Evolutionary conservation across 1,140 invertebrate genomes (phyloP), one percentile per base, ranked within the genome.

Genomic region (Bicyclus anynana): DNA sequence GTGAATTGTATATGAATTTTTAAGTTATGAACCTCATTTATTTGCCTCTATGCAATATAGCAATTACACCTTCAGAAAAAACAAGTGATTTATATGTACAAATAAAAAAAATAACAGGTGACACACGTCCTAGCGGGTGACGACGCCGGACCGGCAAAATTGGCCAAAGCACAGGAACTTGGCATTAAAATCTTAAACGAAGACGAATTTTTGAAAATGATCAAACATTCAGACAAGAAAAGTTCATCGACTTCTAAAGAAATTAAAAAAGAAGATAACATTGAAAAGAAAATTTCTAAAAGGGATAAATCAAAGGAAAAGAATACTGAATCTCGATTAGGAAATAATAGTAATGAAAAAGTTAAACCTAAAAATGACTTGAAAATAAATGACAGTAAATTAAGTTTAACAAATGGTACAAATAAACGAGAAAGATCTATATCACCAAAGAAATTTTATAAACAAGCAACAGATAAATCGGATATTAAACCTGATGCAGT

Each of bases 111-210:
- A n/a, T n/a, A 21, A 44, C 21, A 95, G 89, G 94, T 96, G 0
- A 93, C 92, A 65, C 97, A 97, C 84, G 65, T 98, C 0, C 89
- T 98, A 1, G 91, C 94, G 13, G 97, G 97, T 1, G 93, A 96
- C 53, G 94, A 97, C 59, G 88, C 95, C 44, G 97, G 97, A 0
- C 94, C 94, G 33, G 89, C 94, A 23, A 98, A 98, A 91, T 73
- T 97, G 16, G 88, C 91, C 0, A 97, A 97, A 85, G 95, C 95
- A 2, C 82, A 92, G 67, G 91, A 91, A 67, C 87, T 94, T 14
- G 91, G 91, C 10, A 94, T 94, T 7, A 92, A 92, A 74, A 90
- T 94, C 61, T 90, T 97, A 37, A 92, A 91, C 67, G 97, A 98
- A 89, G 95, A 98, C 89, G 94, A 93, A 17, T 91, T 98, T 5